These are phyloP conservation scores for Perca fluviatilis DNA, from an alignment of 2,113 vertebrate genomes.

Conservation along the genomic window DNA sequence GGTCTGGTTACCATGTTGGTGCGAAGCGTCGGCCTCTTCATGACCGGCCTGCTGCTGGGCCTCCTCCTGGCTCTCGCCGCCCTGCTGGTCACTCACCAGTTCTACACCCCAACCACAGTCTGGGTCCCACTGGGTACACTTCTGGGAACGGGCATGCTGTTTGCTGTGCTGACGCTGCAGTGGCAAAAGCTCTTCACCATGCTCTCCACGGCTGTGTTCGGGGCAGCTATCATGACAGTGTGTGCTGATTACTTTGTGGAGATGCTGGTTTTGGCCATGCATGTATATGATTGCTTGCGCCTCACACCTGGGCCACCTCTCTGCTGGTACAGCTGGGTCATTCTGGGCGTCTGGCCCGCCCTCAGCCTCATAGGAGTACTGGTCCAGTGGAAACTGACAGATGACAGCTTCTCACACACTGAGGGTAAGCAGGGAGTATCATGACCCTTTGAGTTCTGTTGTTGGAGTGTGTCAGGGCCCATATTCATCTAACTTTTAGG, in stretches of 20 bases:
- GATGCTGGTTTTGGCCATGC: conserved; percentile 84
- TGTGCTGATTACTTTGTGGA: conserved; percentile 91
- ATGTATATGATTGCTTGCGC: conserved; percentile 86
- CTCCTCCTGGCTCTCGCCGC: conserved; percentile 86
- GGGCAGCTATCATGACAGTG: conserved; percentile 87
- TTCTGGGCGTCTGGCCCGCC: conserved; percentile 89
- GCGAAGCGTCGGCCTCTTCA: conserved; percentile 91
- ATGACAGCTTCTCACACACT: conserved; percentile 86
- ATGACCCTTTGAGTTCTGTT: not conserved
- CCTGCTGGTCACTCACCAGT: conserved; percentile 85
- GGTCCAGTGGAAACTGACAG: conserved; percentile 91
- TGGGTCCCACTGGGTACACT: conserved; percentile 90
- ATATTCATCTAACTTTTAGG: not conserved
- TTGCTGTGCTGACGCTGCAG: conserved; percentile 88
- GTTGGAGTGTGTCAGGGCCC: not conserved
- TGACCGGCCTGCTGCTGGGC: conserved; percentile 91
- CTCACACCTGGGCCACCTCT: conserved; percentile 81
- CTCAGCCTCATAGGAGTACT: conserved; percentile 88
- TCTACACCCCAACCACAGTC: conserved; percentile 87
- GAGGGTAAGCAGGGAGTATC: conserved; percentile 81
- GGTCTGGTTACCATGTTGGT: conserved; percentile 93
- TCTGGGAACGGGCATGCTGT: conserved; percentile 88
- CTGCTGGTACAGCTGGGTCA: conserved; percentile 93
- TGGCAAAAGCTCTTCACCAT: conserved; percentile 90
- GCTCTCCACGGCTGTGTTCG: conserved; percentile 88